Evolutionary conservation across 2,888 invertebrate genomes (phyloP).

Genomic region (Pollenia griseotomentosa): DNA sequence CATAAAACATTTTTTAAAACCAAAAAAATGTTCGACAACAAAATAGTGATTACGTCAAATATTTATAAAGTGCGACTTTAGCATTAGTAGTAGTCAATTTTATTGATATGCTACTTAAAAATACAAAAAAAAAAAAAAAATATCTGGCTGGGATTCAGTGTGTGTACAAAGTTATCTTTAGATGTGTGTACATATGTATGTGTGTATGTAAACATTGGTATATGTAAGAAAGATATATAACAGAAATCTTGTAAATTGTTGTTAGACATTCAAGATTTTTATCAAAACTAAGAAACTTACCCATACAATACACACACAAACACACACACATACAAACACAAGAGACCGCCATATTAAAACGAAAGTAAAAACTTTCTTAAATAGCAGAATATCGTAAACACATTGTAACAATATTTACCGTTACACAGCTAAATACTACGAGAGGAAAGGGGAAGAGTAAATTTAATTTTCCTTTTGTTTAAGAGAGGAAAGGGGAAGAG

Average conservation of each 20-base stretch:
- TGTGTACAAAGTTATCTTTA: conserved; percentile 35
- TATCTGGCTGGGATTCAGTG: background rate
- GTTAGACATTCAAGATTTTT: conserved; percentile 34
- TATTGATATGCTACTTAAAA: conserved; percentile 23
- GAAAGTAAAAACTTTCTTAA: conserved; percentile 3
- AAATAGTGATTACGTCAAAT: too few relatives aligned
- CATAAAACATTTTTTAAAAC: too few relatives aligned
- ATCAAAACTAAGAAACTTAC: conserved; percentile 27
- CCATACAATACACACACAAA: background rate
- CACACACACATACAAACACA: background rate
- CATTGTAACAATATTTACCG: conserved; percentile 1
- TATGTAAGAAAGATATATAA: background rate
- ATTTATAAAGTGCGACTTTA: too few relatives aligned
- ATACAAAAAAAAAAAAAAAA: background rate
- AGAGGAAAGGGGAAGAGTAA: background rate
- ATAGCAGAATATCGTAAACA: background rate
- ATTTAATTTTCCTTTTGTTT: background rate
- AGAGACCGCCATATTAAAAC: background rate
- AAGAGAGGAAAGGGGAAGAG: background rate
- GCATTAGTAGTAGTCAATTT: conserved; percentile 11
- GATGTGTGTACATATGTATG: background rate
- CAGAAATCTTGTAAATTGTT: conserved; percentile 38
- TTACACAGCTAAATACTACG: background rate
- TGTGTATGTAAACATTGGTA: background rate
- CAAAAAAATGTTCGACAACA: too few relatives aligned